phyloP scores from a whole-genome alignment of 1,140 invertebrate genomes.

The Eriocheir sinensis region DNA sequence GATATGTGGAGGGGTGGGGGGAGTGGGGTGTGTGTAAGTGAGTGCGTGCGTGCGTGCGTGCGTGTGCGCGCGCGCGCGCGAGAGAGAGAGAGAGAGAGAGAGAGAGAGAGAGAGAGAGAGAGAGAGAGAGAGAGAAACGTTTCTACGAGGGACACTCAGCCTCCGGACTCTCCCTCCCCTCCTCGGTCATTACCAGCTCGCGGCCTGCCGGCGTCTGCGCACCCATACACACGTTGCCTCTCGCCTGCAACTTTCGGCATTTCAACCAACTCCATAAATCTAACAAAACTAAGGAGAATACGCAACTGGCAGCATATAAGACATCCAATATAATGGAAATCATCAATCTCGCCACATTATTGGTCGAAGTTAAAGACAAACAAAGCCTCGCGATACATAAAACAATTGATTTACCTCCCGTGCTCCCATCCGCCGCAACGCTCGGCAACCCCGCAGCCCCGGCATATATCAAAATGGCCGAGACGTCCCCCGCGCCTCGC shows the following conservation, averaged over 20 bases:
- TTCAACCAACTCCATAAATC: background rate
- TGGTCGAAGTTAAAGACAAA: no score
- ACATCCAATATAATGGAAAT: no score
- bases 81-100: no score
- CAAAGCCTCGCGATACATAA: no score
- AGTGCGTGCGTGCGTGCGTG: background rate
- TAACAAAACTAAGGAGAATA: background rate
- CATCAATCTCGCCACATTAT: no score
- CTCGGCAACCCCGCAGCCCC: conserved; percentile 43
- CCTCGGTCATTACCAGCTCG: background rate
- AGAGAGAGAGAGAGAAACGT: background rate
- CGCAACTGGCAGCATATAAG: no score
- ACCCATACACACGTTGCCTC: background rate
- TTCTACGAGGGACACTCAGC: no score
- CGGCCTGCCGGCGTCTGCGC: background rate
- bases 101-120: background rate
- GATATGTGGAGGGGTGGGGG: no score
- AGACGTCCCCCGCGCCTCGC: conserved; percentile 7
- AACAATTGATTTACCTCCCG: background rate
- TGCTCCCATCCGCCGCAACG: background rate
- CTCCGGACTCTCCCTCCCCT: background rate
- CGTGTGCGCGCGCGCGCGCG: no score
- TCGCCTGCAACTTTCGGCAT: background rate
- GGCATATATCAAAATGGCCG: conserved; percentile 65
- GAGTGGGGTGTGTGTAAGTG: background rate